phyloP scores from a whole-genome alignment of 1,140 invertebrate genomes.

The Drosophila sulfurigaster region DNA sequence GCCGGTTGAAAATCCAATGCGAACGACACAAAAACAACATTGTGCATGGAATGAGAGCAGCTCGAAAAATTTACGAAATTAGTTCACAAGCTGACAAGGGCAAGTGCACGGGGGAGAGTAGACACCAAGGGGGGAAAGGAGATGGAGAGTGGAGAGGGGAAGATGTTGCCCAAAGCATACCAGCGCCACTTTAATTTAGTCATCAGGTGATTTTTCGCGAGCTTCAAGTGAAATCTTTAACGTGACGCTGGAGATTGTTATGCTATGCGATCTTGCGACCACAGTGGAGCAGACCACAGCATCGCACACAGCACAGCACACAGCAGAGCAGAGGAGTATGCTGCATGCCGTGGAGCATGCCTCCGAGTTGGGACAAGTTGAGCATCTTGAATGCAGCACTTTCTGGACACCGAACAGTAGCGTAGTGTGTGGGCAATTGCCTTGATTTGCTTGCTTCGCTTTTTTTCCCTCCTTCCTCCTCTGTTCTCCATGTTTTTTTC shows the following conservation, averaged over 20 bases:
- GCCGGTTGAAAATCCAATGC: slow-evolving; percentile 63
- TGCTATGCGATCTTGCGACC: slow-evolving; percentile 60
- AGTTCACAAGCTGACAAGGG: slow-evolving; percentile 77
- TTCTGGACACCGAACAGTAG: slow-evolving; percentile 45
- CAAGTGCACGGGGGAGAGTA: slow-evolving; percentile 1
- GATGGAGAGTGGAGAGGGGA: slow-evolving; percentile 21
- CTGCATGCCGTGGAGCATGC: background rate
- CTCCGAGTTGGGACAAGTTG: slow-evolving; percentile 23
- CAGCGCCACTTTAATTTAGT: slow-evolving; percentile 84
- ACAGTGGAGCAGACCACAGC: background rate
- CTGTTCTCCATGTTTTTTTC: slow-evolving; percentile 7
- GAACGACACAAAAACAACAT: slow-evolving; percentile 47
- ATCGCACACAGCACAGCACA: background rate
- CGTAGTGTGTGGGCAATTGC: slow-evolving; percentile 56
- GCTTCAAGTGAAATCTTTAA: slow-evolving; percentile 84
- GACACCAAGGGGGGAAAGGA: background rate
- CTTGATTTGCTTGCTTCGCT: slow-evolving; percentile 45
- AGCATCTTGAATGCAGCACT: slow-evolving; percentile 25
- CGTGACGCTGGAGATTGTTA: slow-evolving; percentile 83
- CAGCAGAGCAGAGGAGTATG: slow-evolving; percentile 1
- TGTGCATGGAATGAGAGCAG: slow-evolving; percentile 80
- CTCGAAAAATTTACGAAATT: slow-evolving; percentile 84
- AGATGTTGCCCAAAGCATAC: slow-evolving; percentile 65
- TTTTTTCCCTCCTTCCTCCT: slow-evolving; percentile 1
- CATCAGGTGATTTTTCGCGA: slow-evolving; percentile 84